Evolutionary conservation across 2,888 invertebrate species (phyloP), one percentile per base, ranked within the genome.

Genomic region (Lithophane semibrunnea): DNA sequence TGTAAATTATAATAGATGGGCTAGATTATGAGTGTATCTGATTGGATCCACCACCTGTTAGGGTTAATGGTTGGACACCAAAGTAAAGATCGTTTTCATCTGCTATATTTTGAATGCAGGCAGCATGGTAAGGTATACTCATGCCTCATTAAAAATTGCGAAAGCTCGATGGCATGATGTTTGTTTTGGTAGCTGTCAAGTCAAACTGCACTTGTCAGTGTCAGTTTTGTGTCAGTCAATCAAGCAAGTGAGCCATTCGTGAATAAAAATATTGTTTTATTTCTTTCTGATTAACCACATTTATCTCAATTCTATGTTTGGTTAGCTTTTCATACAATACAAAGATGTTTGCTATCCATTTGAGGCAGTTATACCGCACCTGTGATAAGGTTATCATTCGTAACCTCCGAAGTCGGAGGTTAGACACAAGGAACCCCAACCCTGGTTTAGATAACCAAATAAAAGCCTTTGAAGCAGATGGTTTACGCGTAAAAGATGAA

Each of bases 371-470:
- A 18, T 93, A 91, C 77, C 92, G 90, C 65, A 87, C 92, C 21
- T 92, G 93, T 77, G 94, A 95, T 77, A 95, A 92, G 89, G 82
- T 94, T 65, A 85, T 95, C 44, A 85, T 93, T 44, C 90, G 96
- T 79, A 92, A 92, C 84, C 73, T 96, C 56, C 90, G 96, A 83
- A 92, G 83, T 71, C 91, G 91, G 64, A 92, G 90, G 79, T 67
- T 90, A 84, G 77, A 86, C 47, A 80, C 80, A 0, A 82, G 72
- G 44, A 92, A 91, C 44, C 85, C 92, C 2, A 96, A 97, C 84
- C 96, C 96, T 18, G 96, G 96, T 2, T 82, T 96, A 67, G 91
- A 94, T 67, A 91, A 91, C 13, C 92, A 94, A 87, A 82, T 96
- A 49, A 76, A 87, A 60, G 94, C 94, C 8, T 95, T 95, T 75